Percentiles rank a stretch among this genome's conserved stretches.
Evolutionary conservation across 2,888 invertebrate species (phyloP).

Genomic region (Trypoxylon attenuatum): DNA sequence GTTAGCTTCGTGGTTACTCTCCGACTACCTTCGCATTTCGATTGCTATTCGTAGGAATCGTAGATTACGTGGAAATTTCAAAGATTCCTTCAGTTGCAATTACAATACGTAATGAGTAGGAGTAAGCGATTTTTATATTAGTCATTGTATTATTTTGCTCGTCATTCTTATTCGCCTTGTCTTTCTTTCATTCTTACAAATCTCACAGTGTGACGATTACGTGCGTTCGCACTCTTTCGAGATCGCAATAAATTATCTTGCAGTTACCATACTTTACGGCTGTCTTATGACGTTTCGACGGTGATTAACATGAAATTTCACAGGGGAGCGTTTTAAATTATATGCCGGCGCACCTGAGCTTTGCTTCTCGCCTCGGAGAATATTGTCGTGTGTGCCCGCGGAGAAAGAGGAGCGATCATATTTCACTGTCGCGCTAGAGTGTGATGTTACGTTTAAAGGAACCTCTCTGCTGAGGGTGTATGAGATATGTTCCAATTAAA

Average conservation of each 20-base stretch:
- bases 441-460: slow-evolving; percentile 21
- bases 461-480: slow-evolving; percentile 21
- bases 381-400: slow-evolving; percentile 15
- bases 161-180: too few relatives aligned
- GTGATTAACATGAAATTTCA: slow-evolving; percentile 61
- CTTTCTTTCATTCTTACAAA: too few relatives aligned
- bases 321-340: slow-evolving; percentile 67
- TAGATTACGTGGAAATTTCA: slow-evolving; percentile 17
- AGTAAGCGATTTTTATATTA: too few relatives aligned
- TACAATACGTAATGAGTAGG: too few relatives aligned
- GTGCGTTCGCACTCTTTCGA: too few relatives aligned
- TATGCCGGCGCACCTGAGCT: slow-evolving; percentile 62
- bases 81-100: too few relatives aligned
- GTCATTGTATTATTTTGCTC: too few relatives aligned
- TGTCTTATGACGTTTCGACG: slow-evolving; percentile 33
- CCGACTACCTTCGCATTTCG: slow-evolving; percentile 25
- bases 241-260: too few relatives aligned
- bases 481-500: slow-evolving; percentile 22
- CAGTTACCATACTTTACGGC: too few relatives aligned
- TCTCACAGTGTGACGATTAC: not conserved
- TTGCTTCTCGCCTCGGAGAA: slow-evolving; percentile 18
- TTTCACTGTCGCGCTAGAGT: slow-evolving; percentile 41
- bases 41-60: slow-evolving; percentile 37
- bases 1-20: slow-evolving; percentile 30
- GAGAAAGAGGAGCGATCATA: slow-evolving; percentile 26